phyloP scores from a whole-genome alignment of 2,797 vertebrate species.

The Girardinus metallicus region DNA sequence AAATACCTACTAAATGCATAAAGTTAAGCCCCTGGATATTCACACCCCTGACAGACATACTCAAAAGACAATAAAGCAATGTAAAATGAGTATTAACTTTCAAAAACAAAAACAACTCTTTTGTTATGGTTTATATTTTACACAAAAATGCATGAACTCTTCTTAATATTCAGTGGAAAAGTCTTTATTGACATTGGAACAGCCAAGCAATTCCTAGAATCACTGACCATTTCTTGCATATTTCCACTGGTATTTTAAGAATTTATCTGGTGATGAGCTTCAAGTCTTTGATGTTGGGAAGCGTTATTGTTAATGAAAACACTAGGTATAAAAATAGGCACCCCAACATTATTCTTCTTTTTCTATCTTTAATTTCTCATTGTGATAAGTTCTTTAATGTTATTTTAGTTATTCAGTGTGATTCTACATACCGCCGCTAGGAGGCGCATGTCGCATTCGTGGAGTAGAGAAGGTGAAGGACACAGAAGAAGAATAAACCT shows the following conservation, averaged over 20 bases:
- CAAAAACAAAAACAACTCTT: not conserved
- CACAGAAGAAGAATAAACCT: no score
- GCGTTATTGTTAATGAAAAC: no score
- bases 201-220: not conserved
- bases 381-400: no score
- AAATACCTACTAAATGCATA: not conserved
- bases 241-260: slow-evolving; percentile 2
- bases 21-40: not conserved
- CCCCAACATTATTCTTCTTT: no score
- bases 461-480: no score
- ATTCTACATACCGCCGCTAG: no score
- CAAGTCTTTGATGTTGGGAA: no score
- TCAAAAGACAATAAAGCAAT: not conserved
- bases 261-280: no score
- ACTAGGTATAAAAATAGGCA: no score
- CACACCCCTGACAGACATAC: not conserved
- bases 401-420: no score
- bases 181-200: not conserved
- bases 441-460: no score
- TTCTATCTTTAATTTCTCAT: no score
- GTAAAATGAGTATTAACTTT: not conserved
- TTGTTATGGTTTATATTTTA: not conserved
- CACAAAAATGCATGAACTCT: not conserved
- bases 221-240: not conserved
- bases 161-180: not conserved